Base-by-base conservation (phyloP, 2,113 vertebrate species). In the Peucedramus taeniatus region DNA sequence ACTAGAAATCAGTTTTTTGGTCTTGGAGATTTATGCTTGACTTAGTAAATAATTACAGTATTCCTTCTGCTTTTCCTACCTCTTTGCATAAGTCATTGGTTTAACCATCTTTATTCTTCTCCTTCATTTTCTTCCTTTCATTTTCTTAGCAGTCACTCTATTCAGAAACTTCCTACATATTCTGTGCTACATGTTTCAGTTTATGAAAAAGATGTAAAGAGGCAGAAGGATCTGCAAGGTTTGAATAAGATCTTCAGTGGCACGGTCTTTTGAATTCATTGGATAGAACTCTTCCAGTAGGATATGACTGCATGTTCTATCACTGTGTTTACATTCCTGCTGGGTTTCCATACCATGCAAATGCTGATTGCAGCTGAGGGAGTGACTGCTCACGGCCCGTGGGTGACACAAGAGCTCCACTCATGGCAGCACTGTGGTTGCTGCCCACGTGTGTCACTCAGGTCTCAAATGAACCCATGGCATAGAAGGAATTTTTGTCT, bases 341-440 rank as follows among this genome's bases (percentile, higher is more conserved):
- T 60, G 39, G 44, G n/a, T 39, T 93, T 91, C 53, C 28, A 22
- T 10, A 7, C 16, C 7, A 1, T 3, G 4, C 21, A 80, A 47
- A 44, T 22, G 8, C 53, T 44, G 37, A 16, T 60, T 53, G 30
- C 3, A 37, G 45, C 50, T 33, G 51, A 0, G 1, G 8, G 9
- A 57, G 47, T 0, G 2, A 17, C 11, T 33, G 21, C 7, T 7
- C 42, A 3, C 0, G 1, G 30, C 37, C 28, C 44, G 13, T 27
- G 2, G 27, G 56, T 0, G 1, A 15, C 63, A 31, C 1, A 2
- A 7, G 5, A 54, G 39, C 59, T 80, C 63, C n/a, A 13, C 0
- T 0, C 21, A 4, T 23, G 15, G 39, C 6, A 2, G 42, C 23
- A 37, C 23, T 11, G 7, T 1, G 1, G 7, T 1, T 47, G 47